Conservation (phyloP, 2,113 vertebrate genomes). For the Oryzias javanicus region DNA sequence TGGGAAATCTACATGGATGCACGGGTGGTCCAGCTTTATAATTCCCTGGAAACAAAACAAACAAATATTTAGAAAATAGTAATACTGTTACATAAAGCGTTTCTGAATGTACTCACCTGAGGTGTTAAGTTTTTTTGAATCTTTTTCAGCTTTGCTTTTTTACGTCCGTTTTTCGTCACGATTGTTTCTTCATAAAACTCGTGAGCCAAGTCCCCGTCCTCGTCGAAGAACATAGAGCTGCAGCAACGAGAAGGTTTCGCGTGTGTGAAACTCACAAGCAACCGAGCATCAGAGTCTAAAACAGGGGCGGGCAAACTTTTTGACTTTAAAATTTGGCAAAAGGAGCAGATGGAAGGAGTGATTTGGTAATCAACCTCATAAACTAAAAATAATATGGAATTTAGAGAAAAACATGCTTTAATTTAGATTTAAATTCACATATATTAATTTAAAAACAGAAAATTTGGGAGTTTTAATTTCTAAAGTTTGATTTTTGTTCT, state of each 20-base stretch:
- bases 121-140: slow-evolving; percentile 96
- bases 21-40: slow-evolving; percentile 92
- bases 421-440: too few relatives aligned
- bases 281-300: too few relatives aligned
- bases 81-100: neutral
- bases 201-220: slow-evolving; percentile 96
- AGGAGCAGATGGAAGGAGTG: too few relatives aligned
- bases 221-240: slow-evolving; percentile 96
- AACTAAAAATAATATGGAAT: too few relatives aligned
- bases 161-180: slow-evolving; percentile 95
- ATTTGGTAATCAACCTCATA: too few relatives aligned
- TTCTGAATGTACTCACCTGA: slow-evolving; percentile 82
- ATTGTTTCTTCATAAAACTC: slow-evolving; percentile 98
- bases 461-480: too few relatives aligned
- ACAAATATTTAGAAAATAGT: neutral
- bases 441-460: too few relatives aligned
- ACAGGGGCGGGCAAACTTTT: too few relatives aligned
- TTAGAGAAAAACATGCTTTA: too few relatives aligned
- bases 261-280: too few relatives aligned
- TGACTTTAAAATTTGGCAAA: too few relatives aligned
- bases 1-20: slow-evolving; percentile 97
- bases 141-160: slow-evolving; percentile 93
- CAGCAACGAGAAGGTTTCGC: slow-evolving; percentile 13
- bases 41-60: slow-evolving; percentile 81
- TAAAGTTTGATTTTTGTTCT: too few relatives aligned